A percentile compares a stretch with the other conserved stretches of the same genome.
These are phyloP conservation scores for Drosophila nebulosa DNA, from an alignment of 1,140 invertebrate genomes.

Conservation along the genomic window DNA sequence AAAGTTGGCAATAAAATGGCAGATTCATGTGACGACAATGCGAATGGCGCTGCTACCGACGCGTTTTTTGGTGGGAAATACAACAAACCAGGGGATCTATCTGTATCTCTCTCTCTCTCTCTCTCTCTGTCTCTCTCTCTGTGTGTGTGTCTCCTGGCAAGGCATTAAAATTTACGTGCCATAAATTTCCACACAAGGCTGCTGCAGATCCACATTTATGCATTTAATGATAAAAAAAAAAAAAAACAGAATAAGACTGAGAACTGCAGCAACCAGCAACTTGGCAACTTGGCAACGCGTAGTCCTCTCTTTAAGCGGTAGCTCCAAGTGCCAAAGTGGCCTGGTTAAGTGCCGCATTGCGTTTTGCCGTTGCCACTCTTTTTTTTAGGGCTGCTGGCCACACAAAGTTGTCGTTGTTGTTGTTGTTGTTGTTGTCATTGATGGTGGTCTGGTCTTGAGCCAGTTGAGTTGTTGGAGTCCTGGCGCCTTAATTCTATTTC, in stretches of 20 bases:
- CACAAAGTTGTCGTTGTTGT: constrained; percentile 17
- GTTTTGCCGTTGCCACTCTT: constrained; percentile 30
- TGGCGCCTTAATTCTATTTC: no score
- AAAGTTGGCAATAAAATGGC: constrained; percentile 77
- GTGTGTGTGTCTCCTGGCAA: no score
- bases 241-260: constrained; percentile 63
- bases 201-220: constrained; percentile 70
- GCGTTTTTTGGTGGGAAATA: constrained; percentile 36
- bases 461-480: no score
- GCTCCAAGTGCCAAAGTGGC: constrained; percentile 28
- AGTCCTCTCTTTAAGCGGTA: constrained; percentile 61
- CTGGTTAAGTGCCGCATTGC: constrained; percentile 72
- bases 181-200: constrained; percentile 77
- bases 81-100: constrained; percentile 10
- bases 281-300: constrained; percentile 31
- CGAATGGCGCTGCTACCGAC: constrained; percentile 5
- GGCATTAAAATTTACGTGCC: constrained; percentile 77
- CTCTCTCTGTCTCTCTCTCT: constrained; percentile 28
- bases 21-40: constrained; percentile 71
- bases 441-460: background rate
- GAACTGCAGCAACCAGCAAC: constrained; percentile 9
- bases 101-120: constrained; percentile 14
- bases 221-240: constrained; percentile 76
- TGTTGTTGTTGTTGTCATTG: constrained; percentile 17
- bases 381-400: constrained; percentile 35